phyloP scores from a whole-genome alignment of 2,888 invertebrate genomes.

The Papilio protenor region DNA sequence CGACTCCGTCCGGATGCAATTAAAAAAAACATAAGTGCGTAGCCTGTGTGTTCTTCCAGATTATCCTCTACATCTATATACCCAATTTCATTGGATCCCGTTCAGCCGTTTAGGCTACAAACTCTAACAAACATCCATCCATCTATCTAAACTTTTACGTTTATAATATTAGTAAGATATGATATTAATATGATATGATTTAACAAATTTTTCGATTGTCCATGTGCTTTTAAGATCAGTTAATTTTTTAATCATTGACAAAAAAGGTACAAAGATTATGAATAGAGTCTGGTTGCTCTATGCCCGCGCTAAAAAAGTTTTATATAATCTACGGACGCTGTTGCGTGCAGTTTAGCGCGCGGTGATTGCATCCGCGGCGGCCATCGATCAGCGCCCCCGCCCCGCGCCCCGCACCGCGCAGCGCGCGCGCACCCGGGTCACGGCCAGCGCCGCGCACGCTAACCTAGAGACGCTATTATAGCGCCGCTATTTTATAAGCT shows the following conservation, averaged over 20 bases:
- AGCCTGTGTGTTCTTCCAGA: too few relatives aligned
- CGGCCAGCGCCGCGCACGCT: slow-evolving; percentile 52
- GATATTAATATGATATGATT: too few relatives aligned
- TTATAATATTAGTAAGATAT: too few relatives aligned
- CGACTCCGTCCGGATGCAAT: too few relatives aligned
- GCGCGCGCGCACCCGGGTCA: slow-evolving; percentile 60
- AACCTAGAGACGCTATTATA: slow-evolving; percentile 29
- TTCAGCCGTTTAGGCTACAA: too few relatives aligned
- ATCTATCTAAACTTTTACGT: too few relatives aligned
- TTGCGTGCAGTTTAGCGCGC: slow-evolving; percentile 44
- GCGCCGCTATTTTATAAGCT: slow-evolving; percentile 17
- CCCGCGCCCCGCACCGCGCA: slow-evolving; percentile 45
- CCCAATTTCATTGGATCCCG: too few relatives aligned
- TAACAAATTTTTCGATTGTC: too few relatives aligned
- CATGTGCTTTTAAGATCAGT: too few relatives aligned
- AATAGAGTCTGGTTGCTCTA: slow-evolving; percentile 6
- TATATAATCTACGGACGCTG: slow-evolving; percentile 42
- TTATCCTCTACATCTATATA: too few relatives aligned
- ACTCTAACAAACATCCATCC: too few relatives aligned
- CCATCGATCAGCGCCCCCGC: slow-evolving; percentile 53
- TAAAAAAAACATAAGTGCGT: too few relatives aligned
- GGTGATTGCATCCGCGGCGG: slow-evolving; percentile 53
- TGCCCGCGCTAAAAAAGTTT: slow-evolving; percentile 33
- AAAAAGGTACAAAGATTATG: neutral
- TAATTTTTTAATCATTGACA: neutral